Base-by-base conservation (phyloP, 1,140 invertebrate species). In the Conus betulinus region DNA sequence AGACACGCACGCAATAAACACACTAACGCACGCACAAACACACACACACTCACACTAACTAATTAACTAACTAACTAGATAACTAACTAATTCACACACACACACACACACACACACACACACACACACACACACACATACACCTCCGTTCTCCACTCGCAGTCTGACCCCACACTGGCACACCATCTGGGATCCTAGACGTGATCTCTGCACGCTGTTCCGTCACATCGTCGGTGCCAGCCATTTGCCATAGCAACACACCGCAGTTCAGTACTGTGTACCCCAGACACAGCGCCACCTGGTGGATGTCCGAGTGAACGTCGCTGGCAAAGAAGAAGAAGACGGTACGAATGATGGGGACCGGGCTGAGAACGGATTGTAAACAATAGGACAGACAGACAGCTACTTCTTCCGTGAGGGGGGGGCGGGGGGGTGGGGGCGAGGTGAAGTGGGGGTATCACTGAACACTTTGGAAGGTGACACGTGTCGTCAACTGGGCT, bases 121-220 rank as follows among this genome's bases (percentile, higher is more conserved):
- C 67, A 15, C 11, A 74, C 67, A 74, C 67, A 15, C 67, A 15
- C 67, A 74, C 67, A 15, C 60, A 15, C 67, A 74, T 74, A 27
- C 87, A 93, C 93, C 93, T 87, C 91, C 84, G 55, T 93, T 93
- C 15, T 90, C 84, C 11, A 88, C 91, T 51, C 89, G 84, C 8
- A 93, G 60, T 84, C 90, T 90, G n/a, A 93, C 78, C n/a, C 91
- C 92, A 93, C 0, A 88, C 91, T 39, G 91, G 91, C 15, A 90
- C 83, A 2, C 93, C 93, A 67, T 92, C 91, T 15, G 90, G 88
- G 20, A 93, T 91, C 67, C 90, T 39, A 23, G 88, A 87, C 6
- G 81, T 90, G 53, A 76, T 57, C 8, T 5, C 60, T 25, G 71
- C 76, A 25, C 57, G 81, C 0, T 27, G 51, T 17, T 88, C 67